A percentile compares a stretch with the other conserved stretches of the same genome.
These are phyloP conservation scores for Pristionchus arcanus DNA, from an alignment of 2,888 invertebrate genomes.

Conservation along the genomic window DNA sequence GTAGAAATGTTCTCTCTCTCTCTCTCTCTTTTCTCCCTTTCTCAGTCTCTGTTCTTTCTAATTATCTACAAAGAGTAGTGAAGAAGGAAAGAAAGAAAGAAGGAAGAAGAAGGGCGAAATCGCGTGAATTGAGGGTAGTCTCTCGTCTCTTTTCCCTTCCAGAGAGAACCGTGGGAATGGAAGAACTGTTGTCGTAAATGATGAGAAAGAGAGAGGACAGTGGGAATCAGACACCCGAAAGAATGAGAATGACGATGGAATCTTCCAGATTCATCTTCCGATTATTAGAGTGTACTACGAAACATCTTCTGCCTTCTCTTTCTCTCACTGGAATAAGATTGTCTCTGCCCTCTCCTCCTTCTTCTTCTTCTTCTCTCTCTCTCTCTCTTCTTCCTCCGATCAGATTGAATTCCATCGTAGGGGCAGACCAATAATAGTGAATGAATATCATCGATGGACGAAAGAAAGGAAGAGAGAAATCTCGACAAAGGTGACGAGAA, in stretches of 20 bases:
- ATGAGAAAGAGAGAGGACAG: conserved; percentile 8
- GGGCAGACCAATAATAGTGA: neutral
- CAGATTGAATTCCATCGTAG: conserved; percentile 8
- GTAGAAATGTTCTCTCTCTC: conserved; percentile 26
- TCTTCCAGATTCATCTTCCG: neutral
- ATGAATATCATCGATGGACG: conserved; percentile 19
- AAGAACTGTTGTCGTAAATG: conserved; percentile 1
- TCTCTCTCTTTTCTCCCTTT: neutral
- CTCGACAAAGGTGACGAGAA: neutral
- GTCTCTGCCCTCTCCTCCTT: neutral
- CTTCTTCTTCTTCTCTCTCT: neutral
- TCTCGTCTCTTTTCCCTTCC: conserved; percentile 3
- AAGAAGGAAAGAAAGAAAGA: neutral
- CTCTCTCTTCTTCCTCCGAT: neutral
- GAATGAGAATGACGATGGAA: neutral
- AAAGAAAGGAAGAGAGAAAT: neutral
- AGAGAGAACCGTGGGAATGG: neutral
- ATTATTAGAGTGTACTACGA: neutral
- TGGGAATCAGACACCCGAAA: neutral
- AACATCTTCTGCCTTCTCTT: neutral
- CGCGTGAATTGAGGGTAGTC: conserved; percentile 25
- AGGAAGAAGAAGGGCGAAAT: conserved; percentile 34
- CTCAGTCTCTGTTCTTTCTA: conserved; percentile 44
- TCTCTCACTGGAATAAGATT: neutral
- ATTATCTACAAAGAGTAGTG: conserved; percentile 43